A percentile compares a stretch with the other conserved stretches of the same genome.
Conservation (phyloP, 2,797 vertebrate genomes). For the Enoplosus armatus region DNA sequence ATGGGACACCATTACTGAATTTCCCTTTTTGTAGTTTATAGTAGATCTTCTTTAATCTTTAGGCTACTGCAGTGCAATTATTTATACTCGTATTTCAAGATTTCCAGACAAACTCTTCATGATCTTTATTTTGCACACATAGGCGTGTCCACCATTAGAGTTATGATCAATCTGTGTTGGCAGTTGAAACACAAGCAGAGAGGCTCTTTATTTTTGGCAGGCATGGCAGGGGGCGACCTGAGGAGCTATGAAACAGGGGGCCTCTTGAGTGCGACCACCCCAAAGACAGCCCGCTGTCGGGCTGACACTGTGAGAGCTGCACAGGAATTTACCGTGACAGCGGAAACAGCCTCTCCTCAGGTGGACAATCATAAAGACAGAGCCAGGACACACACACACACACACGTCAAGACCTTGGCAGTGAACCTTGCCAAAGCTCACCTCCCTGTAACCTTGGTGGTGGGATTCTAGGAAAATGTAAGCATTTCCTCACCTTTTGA, state of each 20-base stretch:
- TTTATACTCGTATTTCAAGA: neutral
- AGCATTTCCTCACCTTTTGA: conserved; percentile 75
- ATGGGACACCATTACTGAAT: neutral
- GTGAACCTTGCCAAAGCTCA: conserved; percentile 76
- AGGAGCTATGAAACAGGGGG: conserved; percentile 72
- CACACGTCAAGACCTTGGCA: conserved; percentile 61
- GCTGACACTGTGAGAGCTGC: conserved; percentile 72
- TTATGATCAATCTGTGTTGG: conserved; percentile 43
- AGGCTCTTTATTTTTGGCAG: conserved; percentile 77
- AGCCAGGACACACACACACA: conserved; percentile 33
- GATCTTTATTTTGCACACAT: conserved; percentile 7
- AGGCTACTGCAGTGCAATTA: neutral
- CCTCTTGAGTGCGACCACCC: conserved; percentile 77
- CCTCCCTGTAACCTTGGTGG: conserved; percentile 72
- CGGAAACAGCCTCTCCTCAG: conserved; percentile 81
- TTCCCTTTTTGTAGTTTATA: neutral
- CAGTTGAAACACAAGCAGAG: conserved; percentile 72
- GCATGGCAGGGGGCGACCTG: conserved; percentile 64
- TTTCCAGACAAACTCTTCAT: neutral
- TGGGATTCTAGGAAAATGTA: conserved; percentile 68
- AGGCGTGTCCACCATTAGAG: neutral
- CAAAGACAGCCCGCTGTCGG: conserved; percentile 67
- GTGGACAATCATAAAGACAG: conserved; percentile 75
- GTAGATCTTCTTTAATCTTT: neutral
- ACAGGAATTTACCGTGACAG: conserved; percentile 81